Base-by-base conservation (phyloP, 2,888 invertebrate species). In the Scotopteryx bipunctaria region DNA sequence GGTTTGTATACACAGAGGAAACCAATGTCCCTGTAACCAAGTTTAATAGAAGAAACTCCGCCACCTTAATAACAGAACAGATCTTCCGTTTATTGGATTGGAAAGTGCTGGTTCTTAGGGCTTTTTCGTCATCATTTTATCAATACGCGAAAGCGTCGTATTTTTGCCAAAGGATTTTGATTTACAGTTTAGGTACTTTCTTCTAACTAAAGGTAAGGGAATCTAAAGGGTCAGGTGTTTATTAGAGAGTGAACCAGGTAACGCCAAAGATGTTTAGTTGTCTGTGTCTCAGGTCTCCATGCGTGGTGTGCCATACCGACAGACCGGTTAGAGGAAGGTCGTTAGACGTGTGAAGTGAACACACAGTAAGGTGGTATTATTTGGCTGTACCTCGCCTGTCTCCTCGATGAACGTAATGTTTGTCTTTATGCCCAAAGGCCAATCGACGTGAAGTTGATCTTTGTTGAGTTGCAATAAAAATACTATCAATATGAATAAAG, bases 391-490 rank as follows among this genome's bases (percentile, higher is more conserved):
- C 96, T 97, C 97, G 91, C 96, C 94, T 82, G 97, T 96, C 77
- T 97, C 96, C 93, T 97, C 96, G 91, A 94, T 93, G 93, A 94
- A 96, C 74, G 97, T 97, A 91, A 97, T 96, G 92, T 98, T 98
- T 88, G 96, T 97, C 93, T 95, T 96, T 91, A 97, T 95, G 86
- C 97, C 97, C 83, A 97, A 94, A 83, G 98, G 98, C 98, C 98
- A 98, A 92, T 97, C 94, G 91, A 98, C 95, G 92, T 98, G 97
- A 86, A 99, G 94, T 92, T 97, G 96, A 93, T 98, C 97, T 94
- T 98, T 98, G 93, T 99, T 98, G 91, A 99, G 94, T 94, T 99
- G 99, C 86, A 99, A 95, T 91, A 99, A 95, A 92, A 99, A 97
- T 82, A 99, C 98, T 91, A 98, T 97, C 92, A 99, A 95, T 86